Conservation (phyloP, 2,113 vertebrate species). For the Chauna torquata region DNA sequence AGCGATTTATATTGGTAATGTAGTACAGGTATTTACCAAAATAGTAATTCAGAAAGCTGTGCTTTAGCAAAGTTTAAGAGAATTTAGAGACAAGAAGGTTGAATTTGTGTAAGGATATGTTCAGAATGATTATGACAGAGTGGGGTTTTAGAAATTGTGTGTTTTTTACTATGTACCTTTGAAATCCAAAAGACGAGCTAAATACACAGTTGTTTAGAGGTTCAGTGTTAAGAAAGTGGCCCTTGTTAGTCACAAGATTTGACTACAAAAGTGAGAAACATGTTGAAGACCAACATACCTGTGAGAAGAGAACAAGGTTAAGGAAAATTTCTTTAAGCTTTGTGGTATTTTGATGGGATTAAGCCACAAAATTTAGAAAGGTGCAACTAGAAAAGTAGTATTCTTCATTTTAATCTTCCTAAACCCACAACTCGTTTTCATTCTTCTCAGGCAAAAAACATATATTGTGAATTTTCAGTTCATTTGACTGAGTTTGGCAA, state of each 20-base stretch:
- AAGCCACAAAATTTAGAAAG: neutral
- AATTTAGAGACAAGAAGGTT: neutral
- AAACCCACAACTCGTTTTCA: neutral
- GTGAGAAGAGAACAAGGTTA: neutral
- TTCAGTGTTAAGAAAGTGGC: neutral
- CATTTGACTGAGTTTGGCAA: neutral
- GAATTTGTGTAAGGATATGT: neutral
- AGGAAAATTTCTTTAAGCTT: neutral
- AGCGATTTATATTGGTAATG: neutral
- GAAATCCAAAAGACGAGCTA: neutral
- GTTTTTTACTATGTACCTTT: neutral
- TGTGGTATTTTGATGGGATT: neutral
- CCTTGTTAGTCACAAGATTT: neutral
- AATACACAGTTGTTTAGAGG: neutral
- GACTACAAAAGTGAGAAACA: neutral
- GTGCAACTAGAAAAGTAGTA: neutral
- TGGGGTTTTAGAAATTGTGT: neutral
- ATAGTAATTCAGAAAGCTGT: neutral
- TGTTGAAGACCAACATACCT: neutral
- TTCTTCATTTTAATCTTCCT: neutral
- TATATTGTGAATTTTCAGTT: neutral
- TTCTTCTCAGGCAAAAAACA: neutral
- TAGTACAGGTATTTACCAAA: neutral
- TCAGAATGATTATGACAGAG: neutral
- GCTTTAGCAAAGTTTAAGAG: neutral